Evolutionary conservation across 2,888 invertebrate genomes (phyloP).

Genomic region (Meliscaeva auricollis): DNA sequence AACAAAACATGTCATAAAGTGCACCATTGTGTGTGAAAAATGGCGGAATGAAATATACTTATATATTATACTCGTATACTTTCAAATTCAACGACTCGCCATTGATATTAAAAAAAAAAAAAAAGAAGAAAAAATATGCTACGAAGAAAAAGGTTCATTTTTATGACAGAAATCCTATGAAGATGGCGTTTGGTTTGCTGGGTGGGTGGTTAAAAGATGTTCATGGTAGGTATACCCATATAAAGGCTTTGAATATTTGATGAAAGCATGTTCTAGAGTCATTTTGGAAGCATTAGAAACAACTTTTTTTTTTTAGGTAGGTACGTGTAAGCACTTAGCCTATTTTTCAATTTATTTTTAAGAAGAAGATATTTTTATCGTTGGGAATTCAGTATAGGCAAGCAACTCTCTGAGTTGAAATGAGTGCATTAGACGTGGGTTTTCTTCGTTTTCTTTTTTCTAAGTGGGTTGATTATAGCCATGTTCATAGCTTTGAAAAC

Average conservation of each 20-base stretch:
- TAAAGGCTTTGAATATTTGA: slow-evolving; percentile 29
- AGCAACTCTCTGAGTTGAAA: not conserved
- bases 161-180: not conserved
- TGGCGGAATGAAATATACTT: slow-evolving; percentile 10
- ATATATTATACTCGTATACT: slow-evolving; percentile 17
- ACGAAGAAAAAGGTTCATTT: not conserved
- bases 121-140: not conserved
- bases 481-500: not conserved
- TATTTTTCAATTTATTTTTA: slow-evolving; percentile 21
- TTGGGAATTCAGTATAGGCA: not conserved
- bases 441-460: not conserved
- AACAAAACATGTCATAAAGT: slow-evolving; percentile 48
- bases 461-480: not conserved
- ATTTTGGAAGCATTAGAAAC: not conserved
- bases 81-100: slow-evolving; percentile 1
- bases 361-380: not conserved
- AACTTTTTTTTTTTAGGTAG: too few relatives aligned
- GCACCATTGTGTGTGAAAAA: slow-evolving; percentile 39
- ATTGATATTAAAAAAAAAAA: not conserved
- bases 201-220: not conserved
- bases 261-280: slow-evolving; percentile 15
- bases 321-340: slow-evolving; percentile 10
- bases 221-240: not conserved
- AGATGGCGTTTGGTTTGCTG: not conserved
- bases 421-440: not conserved